Conservation (phyloP, 30 jellyfish, hydroid and myxozoan genomes). For the Aurelia coerulea region DNA sequence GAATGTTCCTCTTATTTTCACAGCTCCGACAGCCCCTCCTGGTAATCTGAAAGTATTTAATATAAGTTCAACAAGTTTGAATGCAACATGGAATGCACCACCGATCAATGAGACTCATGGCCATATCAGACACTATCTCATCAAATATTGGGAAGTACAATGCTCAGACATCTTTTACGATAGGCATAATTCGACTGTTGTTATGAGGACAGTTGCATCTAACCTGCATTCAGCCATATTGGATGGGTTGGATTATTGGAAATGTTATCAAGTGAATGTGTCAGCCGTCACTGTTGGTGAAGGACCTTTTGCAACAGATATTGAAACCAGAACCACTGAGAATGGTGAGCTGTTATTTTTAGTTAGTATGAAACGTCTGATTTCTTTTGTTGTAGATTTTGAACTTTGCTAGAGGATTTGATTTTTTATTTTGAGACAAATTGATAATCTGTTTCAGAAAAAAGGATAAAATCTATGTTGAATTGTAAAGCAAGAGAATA, state of each 20-base stretch:
- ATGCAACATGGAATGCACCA: conserved; percentile 17
- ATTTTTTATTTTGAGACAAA: no score
- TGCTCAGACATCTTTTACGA: neutral
- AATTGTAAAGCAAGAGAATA: no score
- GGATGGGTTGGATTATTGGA: neutral
- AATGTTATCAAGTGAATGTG: conserved; percentile 6
- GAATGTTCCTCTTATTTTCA: neutral
- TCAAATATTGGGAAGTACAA: neutral
- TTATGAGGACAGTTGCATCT: neutral
- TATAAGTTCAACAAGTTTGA: conserved; percentile 12
- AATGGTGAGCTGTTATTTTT: no score
- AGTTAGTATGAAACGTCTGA: no score
- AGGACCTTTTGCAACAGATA: neutral
- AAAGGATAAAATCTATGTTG: no score
- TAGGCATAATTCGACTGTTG: neutral
- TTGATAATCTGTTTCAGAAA: no score
- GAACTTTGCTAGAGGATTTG: no score
- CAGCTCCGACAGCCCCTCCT: conserved; percentile 38
- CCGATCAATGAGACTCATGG: conserved; percentile 5
- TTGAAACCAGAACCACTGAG: no score
- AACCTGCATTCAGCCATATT: neutral
- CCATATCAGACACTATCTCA: neutral
- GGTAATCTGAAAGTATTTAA: neutral
- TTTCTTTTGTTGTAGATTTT: no score
- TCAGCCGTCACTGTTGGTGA: neutral